Percentiles rank a stretch among this genome's conserved stretches.
Evolutionary conservation across 2,888 invertebrate species (phyloP).

Genomic region (Margaritifera margaritifera): DNA sequence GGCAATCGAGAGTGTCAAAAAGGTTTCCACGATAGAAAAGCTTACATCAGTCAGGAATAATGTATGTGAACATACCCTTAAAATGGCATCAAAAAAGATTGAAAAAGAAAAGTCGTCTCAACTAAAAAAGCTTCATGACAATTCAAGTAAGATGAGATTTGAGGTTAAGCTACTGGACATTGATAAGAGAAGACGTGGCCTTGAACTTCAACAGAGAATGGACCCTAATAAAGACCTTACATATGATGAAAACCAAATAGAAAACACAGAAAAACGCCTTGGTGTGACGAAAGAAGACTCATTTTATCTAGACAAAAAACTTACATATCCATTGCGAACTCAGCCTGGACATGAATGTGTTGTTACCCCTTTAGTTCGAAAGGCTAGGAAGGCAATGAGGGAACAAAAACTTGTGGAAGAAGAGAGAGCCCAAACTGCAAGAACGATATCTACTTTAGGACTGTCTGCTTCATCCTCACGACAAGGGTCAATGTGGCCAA

Average conservation of each 20-base stretch:
- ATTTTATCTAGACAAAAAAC: constrained; percentile 54
- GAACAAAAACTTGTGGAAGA: constrained; percentile 37
- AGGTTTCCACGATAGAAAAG: constrained; percentile 55
- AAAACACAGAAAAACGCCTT: constrained; percentile 51
- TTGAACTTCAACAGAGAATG: constrained; percentile 56
- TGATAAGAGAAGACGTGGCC: constrained; percentile 55
- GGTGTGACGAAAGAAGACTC: constrained; percentile 52
- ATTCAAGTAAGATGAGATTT: constrained; percentile 55
- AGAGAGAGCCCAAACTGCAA: constrained; percentile 26
- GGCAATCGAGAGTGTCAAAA: constrained; percentile 48
- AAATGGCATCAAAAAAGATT: constrained; percentile 39
- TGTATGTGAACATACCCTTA: constrained; percentile 61
- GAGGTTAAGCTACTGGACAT: constrained; percentile 65
- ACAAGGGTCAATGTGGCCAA: constrained; percentile 13
- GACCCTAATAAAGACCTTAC: constrained; percentile 58
- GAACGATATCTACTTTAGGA: constrained; percentile 33
- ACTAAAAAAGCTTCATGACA: constrained; percentile 53
- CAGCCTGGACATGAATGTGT: constrained; percentile 47
- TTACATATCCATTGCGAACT: constrained; percentile 50
- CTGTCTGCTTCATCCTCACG: constrained; percentile 25
- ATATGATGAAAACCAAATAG: constrained; percentile 58
- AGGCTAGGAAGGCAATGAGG: constrained; percentile 50
- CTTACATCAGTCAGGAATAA: constrained; percentile 66
- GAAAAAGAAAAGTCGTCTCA: constrained; percentile 47
- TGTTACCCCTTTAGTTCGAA: constrained; percentile 54